Conservation (phyloP, 2,888 invertebrate genomes). For the Thecocarcelia acutangulata region DNA sequence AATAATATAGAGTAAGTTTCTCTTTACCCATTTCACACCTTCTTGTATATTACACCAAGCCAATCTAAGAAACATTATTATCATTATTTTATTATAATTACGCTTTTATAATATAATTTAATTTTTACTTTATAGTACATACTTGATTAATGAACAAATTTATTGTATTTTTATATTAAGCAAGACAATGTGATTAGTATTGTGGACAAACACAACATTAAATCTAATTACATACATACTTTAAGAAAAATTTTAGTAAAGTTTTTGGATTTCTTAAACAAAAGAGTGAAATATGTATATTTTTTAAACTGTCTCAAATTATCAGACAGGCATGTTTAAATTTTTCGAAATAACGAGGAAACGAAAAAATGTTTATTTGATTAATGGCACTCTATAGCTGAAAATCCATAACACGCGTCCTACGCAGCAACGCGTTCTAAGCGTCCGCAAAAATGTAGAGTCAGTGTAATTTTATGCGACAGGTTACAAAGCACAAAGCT, state of each 20-base stretch:
- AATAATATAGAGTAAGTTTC: slow-evolving; percentile 17
- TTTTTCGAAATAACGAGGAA: too few species aligned
- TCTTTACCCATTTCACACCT: slow-evolving; percentile 1
- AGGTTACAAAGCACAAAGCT: too few species aligned
- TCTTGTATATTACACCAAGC: slow-evolving; percentile 53
- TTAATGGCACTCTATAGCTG: too few species aligned
- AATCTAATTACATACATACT: slow-evolving; percentile 28
- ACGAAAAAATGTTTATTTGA: too few species aligned
- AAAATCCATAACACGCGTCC: too few species aligned
- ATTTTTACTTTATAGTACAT: slow-evolving; percentile 47
- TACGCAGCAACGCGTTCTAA: too few species aligned
- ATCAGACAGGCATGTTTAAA: too few species aligned
- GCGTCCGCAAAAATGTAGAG: too few species aligned
- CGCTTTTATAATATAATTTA: slow-evolving; percentile 35
- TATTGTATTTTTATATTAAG: slow-evolving; percentile 38
- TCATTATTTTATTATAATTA: slow-evolving; percentile 40
- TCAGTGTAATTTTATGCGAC: too few species aligned
- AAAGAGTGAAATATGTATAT: background rate
- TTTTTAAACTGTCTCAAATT: too few species aligned
- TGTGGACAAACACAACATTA: too few species aligned
- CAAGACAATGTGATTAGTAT: slow-evolving; percentile 58
- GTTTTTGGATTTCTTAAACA: background rate
- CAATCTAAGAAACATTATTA: slow-evolving; percentile 2
- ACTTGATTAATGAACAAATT: background rate
- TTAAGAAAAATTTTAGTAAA: slow-evolving; percentile 40